Conservation (phyloP, 2,797 vertebrate genomes). For the Cercopithecus diana region DNA sequence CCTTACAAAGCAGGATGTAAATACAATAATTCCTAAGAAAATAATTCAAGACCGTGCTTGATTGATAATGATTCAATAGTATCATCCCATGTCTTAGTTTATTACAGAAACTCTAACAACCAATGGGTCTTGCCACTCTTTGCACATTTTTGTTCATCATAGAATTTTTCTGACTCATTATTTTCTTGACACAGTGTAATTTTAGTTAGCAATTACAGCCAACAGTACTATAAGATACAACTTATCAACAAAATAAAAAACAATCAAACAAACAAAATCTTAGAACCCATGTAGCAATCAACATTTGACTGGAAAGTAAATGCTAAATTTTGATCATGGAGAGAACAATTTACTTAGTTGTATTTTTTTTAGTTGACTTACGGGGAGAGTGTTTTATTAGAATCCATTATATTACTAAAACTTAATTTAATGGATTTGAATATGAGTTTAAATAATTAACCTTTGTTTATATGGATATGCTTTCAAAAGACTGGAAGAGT, state of each 20-base stretch:
- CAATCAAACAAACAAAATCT: not conserved
- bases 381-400: not conserved
- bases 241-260: not conserved
- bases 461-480: not conserved
- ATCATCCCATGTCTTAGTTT: not conserved
- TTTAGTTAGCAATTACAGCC: not conserved
- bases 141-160: not conserved
- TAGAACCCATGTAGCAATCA: not conserved
- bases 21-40: not conserved
- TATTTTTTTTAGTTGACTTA: not conserved
- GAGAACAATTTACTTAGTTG: not conserved
- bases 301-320: not conserved
- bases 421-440: not conserved
- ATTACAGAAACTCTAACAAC: not conserved
- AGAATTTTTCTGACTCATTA: not conserved
- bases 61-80: not conserved
- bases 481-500: not conserved
- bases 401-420: not conserved
- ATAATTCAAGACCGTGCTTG: not conserved
- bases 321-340: not conserved
- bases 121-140: not conserved
- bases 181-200: not conserved
- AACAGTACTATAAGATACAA: not conserved
- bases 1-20: not conserved
- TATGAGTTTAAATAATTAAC: not conserved